Percentiles rank a stretch among this genome's conserved stretches.
These are phyloP conservation scores for Drosophila rubida DNA, from an alignment of 2,888 invertebrate genomes.

Conservation along the genomic window DNA sequence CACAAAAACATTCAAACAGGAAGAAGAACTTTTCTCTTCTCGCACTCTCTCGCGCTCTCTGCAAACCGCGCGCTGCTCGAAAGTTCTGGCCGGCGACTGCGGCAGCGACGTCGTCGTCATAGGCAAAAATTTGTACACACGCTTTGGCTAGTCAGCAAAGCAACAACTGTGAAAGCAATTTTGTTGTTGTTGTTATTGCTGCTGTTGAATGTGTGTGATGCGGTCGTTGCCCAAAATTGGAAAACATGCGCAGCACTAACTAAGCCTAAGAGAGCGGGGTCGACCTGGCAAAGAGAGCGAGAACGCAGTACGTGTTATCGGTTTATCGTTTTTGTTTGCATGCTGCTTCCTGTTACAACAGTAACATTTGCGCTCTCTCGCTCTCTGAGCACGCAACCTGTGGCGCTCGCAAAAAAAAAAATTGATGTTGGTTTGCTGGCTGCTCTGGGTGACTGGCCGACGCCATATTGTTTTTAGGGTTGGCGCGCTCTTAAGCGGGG, in stretches of 20 bases:
- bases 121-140: constrained; percentile 19
- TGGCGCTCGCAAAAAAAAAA: constrained; percentile 48
- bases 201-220: constrained; percentile 19
- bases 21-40: constrained; percentile 7
- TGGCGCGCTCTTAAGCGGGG: constrained; percentile 53
- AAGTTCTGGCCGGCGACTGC: constrained; percentile 47
- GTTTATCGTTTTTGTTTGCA: constrained; percentile 49
- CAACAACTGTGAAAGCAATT: constrained; percentile 13
- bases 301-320: constrained; percentile 49
- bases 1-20: constrained; percentile 28
- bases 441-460: constrained; percentile 59
- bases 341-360: constrained; percentile 41
- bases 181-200: constrained; percentile 41
- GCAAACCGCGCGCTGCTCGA: constrained; percentile 37
- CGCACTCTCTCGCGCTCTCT: not conserved
- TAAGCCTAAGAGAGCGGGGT: constrained; percentile 7
- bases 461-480: constrained; percentile 78
- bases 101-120: constrained; percentile 22
- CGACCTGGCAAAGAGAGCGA: constrained; percentile 2
- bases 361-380: not conserved
- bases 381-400: constrained; percentile 69
- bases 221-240: constrained; percentile 64
- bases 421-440: constrained; percentile 30
- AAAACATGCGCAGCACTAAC: constrained; percentile 60
- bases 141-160: constrained; percentile 22